A percentile compares a stretch with the other conserved stretches of the same genome.
Evolutionary conservation across 2,113 vertebrate species (phyloP).

Genomic region (Micronycteris hirsuta): DNA sequence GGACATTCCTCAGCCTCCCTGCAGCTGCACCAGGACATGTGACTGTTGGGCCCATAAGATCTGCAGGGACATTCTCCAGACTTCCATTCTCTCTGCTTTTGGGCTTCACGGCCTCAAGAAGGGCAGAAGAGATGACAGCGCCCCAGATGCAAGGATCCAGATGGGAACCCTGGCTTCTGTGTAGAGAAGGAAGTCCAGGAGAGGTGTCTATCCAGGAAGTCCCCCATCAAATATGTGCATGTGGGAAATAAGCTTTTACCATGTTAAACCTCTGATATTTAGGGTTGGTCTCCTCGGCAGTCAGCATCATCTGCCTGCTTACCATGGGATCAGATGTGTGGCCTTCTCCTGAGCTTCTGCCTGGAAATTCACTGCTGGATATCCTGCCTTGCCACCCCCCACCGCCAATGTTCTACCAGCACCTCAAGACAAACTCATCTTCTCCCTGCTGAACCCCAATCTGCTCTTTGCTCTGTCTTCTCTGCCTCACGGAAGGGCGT

Average conservation of each 20-base stretch:
- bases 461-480: background rate
- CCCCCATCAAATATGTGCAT: background rate
- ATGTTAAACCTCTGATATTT: background rate
- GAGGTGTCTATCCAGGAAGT: background rate
- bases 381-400: background rate
- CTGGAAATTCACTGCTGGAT: too few species aligned
- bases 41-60: background rate
- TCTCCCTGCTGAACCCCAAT: background rate
- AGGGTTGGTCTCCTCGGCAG: background rate
- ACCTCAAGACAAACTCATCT: background rate
- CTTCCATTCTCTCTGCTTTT: fast-evolving
- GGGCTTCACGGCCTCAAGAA: background rate
- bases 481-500: background rate
- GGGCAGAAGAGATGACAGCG: background rate
- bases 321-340: background rate
- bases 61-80: background rate
- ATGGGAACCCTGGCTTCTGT: fast-evolving
- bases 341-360: fast-evolving
- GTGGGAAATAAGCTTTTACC: background rate
- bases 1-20: background rate
- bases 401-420: too few species aligned
- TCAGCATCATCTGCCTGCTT: background rate
- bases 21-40: background rate
- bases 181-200: background rate
- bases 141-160: background rate